Evolutionary conservation across 2,797 vertebrate species (phyloP).

Genomic region (Hypotaenidia philippensis): DNA sequence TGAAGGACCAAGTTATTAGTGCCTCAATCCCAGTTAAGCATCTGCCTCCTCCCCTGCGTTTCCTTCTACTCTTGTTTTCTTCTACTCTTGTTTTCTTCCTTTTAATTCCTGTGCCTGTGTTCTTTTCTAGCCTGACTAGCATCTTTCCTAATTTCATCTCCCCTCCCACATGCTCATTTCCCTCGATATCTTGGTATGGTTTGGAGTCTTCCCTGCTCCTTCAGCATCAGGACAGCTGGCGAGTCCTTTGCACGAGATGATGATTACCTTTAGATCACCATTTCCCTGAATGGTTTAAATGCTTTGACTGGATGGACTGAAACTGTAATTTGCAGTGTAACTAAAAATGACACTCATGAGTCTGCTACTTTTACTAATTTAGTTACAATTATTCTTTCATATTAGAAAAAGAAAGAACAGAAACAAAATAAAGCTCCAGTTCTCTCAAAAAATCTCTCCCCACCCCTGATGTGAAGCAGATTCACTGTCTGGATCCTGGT

Average conservation of each 20-base stretch:
- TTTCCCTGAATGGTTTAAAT: neutral
- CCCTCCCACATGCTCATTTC: neutral
- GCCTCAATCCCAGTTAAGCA: neutral
- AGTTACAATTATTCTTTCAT: neutral
- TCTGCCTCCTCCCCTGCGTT: neutral
- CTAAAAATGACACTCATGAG: neutral
- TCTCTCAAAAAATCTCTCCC: neutral
- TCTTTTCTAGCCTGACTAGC: neutral
- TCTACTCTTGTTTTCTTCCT: neutral
- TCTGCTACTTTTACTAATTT: neutral
- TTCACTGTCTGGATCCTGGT: neutral
- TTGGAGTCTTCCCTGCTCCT: neutral
- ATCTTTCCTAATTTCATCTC: neutral
- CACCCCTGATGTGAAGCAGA: neutral
- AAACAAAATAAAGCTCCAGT: neutral
- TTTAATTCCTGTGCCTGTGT: neutral
- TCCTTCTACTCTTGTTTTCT: neutral
- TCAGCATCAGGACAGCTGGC: neutral
- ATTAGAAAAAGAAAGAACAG: neutral
- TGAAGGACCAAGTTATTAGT: neutral
- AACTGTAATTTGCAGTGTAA: neutral
- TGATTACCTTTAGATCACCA: neutral
- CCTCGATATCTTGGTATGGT: rapidly evolving
- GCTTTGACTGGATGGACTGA: neutral
- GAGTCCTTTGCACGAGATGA: neutral